phyloP scores from a whole-genome alignment of 2,797 vertebrate genomes.

The Carapus acus region DNA sequence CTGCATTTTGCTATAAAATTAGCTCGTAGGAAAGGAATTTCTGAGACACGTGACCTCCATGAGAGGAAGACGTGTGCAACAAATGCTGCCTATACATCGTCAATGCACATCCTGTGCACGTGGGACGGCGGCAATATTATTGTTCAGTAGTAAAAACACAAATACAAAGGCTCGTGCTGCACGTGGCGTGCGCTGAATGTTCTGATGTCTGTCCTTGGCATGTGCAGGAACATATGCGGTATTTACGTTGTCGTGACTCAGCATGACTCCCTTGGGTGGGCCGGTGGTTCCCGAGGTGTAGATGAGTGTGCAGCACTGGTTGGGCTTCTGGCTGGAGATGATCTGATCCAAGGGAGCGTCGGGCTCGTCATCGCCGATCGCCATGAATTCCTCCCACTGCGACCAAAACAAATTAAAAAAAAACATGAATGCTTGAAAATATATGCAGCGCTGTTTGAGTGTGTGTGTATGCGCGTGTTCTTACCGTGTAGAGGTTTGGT shows the following conservation, averaged over 20 bases:
- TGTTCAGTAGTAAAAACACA: too few species aligned
- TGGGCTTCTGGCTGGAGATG: constrained; percentile 80
- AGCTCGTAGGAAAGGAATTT: too few species aligned
- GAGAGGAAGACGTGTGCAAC: too few species aligned
- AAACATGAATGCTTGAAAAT: neutral
- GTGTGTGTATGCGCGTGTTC: constrained; percentile 17
- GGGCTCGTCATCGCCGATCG: constrained; percentile 67
- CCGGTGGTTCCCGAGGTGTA: constrained; percentile 92
- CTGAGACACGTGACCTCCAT: too few species aligned
- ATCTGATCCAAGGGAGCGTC: constrained; percentile 70
- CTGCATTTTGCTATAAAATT: too few species aligned
- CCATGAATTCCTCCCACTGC: constrained; percentile 89
- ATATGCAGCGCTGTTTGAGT: too few species aligned
- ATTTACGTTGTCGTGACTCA: constrained; percentile 94
- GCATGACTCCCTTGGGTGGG: constrained; percentile 90
- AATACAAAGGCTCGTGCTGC: too few species aligned
- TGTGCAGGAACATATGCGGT: neutral
- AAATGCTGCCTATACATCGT: too few species aligned
- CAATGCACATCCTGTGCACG: too few species aligned
- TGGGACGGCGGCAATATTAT: too few species aligned
- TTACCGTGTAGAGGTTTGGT: constrained; percentile 86
- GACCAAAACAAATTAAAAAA: neutral
- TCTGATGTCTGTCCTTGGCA: too few species aligned
- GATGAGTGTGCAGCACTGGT: constrained; percentile 88
- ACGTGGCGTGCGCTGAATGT: too few species aligned